Percentiles rank a stretch among this genome's conserved stretches.
phyloP scores from a whole-genome alignment of 2,888 invertebrate species.

The Imbricaverruca yamaguchii region DNA sequence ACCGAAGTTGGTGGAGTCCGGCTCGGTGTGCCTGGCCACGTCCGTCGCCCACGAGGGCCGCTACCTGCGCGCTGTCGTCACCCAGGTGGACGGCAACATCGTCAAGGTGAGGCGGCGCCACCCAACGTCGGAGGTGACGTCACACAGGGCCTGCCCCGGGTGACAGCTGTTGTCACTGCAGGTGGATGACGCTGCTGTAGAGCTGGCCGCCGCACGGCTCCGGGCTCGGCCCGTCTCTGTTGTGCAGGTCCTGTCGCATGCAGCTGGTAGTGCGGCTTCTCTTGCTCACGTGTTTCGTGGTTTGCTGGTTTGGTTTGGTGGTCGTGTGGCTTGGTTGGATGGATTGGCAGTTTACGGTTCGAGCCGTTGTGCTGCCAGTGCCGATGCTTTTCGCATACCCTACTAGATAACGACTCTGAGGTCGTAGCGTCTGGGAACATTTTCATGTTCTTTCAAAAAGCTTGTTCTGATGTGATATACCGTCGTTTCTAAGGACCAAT shows the following conservation, averaged over 20 bases:
- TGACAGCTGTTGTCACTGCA: conserved; percentile 21
- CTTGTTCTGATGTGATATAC: no score
- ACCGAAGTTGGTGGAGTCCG: not conserved
- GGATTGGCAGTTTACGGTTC: no score
- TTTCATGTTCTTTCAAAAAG: no score
- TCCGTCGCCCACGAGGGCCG: not conserved
- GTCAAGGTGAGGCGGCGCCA: not conserved
- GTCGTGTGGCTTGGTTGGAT: no score
- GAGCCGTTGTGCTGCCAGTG: no score
- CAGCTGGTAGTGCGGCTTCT: conserved; percentile 31
- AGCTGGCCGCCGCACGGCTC: conserved; percentile 28
- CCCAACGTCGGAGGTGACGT: no score
- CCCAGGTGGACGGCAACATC: not conserved
- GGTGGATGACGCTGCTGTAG: conserved; percentile 26
- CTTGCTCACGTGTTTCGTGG: conserved; percentile 22
- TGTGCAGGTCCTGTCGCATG: conserved; percentile 30
- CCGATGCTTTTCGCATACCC: no score
- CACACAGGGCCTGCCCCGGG: conserved; percentile 25
- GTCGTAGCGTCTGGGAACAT: no score
- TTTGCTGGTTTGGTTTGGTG: no score
- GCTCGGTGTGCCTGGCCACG: not conserved
- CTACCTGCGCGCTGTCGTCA: conserved; percentile 5
- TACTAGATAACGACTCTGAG: no score
- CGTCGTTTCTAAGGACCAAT: no score
- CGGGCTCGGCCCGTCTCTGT: conserved; percentile 28